These are phyloP conservation scores for Aurelia aurita complex sp. Pacific DNA, from an alignment of 30 jellyfish, hydroid and myxozoan species.

Conservation along the genomic window DNA sequence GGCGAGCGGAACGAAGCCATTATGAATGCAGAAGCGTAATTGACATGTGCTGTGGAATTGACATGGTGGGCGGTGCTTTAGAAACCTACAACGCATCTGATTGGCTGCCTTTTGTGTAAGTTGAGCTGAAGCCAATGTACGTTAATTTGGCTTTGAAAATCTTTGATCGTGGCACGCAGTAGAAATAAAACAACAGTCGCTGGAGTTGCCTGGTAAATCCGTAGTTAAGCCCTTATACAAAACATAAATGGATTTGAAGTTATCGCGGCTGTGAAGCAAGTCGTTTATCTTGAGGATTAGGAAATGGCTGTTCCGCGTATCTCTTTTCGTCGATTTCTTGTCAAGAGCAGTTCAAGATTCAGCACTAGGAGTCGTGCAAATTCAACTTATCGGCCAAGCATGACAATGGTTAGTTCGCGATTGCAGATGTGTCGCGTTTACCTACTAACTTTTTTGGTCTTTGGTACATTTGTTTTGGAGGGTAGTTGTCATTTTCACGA, in stretches of 20 bases:
- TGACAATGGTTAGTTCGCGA: constrained; percentile 44
- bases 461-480: constrained; percentile 68
- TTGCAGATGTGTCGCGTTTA: constrained; percentile 60
- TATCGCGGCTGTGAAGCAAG: constrained; percentile 78
- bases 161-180: constrained; percentile 85
- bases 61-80: constrained; percentile 83
- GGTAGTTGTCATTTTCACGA: constrained; percentile 63
- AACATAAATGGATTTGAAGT: constrained; percentile 81
- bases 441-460: constrained; percentile 49
- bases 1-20: constrained; percentile 53
- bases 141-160: constrained; percentile 71
- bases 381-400: constrained; percentile 30
- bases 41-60: constrained; percentile 81
- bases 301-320: constrained; percentile 30
- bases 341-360: constrained; percentile 22
- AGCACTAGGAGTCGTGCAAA: constrained; percentile 19
- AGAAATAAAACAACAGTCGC: constrained; percentile 64
- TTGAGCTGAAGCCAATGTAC: constrained; percentile 72
- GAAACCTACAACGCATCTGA: constrained; percentile 53
- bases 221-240: constrained; percentile 77
- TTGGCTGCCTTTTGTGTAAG: constrained; percentile 75
- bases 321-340: constrained; percentile 2
- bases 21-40: constrained; percentile 56
- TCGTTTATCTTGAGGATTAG: constrained; percentile 73
- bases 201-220: constrained; percentile 70